phyloP scores from a whole-genome alignment of 2,113 vertebrate genomes.

The Menidia beryllina region DNA sequence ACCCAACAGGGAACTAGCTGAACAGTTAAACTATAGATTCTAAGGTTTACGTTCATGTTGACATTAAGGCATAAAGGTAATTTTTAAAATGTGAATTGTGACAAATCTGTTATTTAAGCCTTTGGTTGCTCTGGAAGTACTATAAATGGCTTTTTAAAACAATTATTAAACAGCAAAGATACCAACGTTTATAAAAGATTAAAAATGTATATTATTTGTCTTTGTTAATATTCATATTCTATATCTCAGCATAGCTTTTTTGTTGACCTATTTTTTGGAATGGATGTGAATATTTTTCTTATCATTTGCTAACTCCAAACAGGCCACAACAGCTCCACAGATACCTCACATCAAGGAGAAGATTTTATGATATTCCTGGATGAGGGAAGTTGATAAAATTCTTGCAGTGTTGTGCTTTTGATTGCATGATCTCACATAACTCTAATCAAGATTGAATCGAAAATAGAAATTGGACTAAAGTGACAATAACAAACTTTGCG shows the following conservation, averaged over 20 bases:
- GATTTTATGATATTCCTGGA: neutral
- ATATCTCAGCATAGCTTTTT: neutral
- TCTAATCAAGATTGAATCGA: fast-evolving
- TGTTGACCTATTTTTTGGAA: neutral
- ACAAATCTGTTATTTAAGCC: neutral
- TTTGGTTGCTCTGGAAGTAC: neutral
- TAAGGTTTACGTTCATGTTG: too few relatives aligned
- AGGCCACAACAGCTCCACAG: neutral
- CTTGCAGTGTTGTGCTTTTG: neutral
- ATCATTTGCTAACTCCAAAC: neutral
- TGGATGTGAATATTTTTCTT: neutral
- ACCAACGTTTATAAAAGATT: too few relatives aligned
- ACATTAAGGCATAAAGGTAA: too few relatives aligned
- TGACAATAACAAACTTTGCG: too few relatives aligned
- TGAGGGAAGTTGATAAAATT: slow-evolving; percentile 21
- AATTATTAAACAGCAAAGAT: neutral
- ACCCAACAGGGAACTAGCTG: too few relatives aligned
- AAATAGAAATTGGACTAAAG: neutral
- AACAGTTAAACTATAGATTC: too few relatives aligned
- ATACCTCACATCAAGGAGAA: neutral
- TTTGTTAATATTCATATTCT: neutral
- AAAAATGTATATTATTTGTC: neutral
- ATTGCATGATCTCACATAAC: neutral
- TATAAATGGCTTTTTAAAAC: neutral
- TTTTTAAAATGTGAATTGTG: too few relatives aligned